Percentiles rank a stretch among this genome's conserved stretches.
Evolutionary conservation across 1,140 invertebrate genomes (phyloP).

Genomic region (Littorina saxatilis): DNA sequence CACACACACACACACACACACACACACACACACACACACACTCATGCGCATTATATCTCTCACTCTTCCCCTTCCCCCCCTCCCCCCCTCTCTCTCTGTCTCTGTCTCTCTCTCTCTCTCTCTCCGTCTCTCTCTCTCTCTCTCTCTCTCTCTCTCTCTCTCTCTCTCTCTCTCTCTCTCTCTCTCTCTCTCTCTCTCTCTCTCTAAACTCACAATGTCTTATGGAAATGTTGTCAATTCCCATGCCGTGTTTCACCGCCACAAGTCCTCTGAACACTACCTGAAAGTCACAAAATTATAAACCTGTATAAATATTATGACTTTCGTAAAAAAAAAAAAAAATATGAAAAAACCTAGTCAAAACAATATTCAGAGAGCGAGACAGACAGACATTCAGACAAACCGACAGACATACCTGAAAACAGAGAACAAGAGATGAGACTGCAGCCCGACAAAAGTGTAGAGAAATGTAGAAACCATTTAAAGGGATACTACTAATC

Average conservation of each 20-base stretch:
- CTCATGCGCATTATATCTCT: neutral
- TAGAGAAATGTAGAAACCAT: neutral
- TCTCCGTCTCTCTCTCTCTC: neutral
- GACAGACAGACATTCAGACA: too few species aligned
- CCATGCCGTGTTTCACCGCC: too few species aligned
- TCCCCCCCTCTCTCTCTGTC: conserved; percentile 9
- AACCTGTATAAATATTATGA: too few species aligned
- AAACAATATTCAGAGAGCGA: too few species aligned
- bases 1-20: conserved; percentile 11
- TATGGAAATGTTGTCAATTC: too few species aligned
- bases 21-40: conserved; percentile 12
- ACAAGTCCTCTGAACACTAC: too few species aligned
- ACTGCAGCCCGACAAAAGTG: neutral
- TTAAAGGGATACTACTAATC: too few species aligned
- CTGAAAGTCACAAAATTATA: too few species aligned
- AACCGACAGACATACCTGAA: neutral
- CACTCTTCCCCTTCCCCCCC: neutral
- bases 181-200: neutral
- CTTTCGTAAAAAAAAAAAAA: too few species aligned
- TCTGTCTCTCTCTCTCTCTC: neutral
- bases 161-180: neutral
- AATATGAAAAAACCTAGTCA: too few species aligned
- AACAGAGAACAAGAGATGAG: too few species aligned
- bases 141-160: neutral
- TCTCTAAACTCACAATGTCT: neutral